Evolutionary conservation across 2,797 vertebrate genomes (phyloP).

Genomic region (Hoplostethus atlanticus): DNA sequence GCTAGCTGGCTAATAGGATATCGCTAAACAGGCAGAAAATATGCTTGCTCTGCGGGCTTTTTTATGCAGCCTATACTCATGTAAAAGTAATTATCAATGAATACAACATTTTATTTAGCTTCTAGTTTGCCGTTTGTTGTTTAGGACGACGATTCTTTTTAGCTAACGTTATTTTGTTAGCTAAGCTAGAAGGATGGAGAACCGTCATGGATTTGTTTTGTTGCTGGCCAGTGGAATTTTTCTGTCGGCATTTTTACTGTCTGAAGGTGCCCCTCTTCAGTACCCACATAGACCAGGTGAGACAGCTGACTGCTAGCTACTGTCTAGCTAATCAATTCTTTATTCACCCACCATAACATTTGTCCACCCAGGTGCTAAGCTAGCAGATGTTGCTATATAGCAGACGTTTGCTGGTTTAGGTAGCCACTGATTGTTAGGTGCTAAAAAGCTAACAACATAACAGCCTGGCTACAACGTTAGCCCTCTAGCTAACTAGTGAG

Average conservation of each 20-base stretch:
- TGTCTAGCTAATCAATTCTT: not conserved
- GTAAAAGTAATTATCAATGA: slow-evolving; percentile 55
- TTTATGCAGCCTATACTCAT: slow-evolving; percentile 34
- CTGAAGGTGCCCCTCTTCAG: slow-evolving; percentile 79
- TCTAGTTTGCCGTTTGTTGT: slow-evolving; percentile 28
- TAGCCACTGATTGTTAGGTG: slow-evolving; percentile 50
- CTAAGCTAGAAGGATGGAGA: slow-evolving; percentile 79
- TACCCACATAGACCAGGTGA: slow-evolving; percentile 78
- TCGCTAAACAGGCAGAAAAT: slow-evolving; percentile 56
- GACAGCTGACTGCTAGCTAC: slow-evolving; percentile 17
- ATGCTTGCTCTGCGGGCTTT: slow-evolving; percentile 38
- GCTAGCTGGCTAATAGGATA: slow-evolving; percentile 70
- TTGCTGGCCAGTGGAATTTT: slow-evolving; percentile 77
- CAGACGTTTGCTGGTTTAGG: slow-evolving; percentile 13
- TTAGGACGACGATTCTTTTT: slow-evolving; percentile 55
- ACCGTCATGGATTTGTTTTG: slow-evolving; percentile 76
- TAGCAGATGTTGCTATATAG: slow-evolving; percentile 12
- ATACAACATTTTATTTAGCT: slow-evolving; percentile 31
- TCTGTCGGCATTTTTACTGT: slow-evolving; percentile 64
- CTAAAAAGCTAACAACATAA: slow-evolving; percentile 70
- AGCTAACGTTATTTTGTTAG: slow-evolving; percentile 61
- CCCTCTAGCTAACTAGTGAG: slow-evolving; percentile 4
- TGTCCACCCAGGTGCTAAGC: not conserved
- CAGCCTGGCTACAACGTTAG: slow-evolving; percentile 15
- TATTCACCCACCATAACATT: not conserved